phyloP scores from a whole-genome alignment of 2,888 invertebrate species.

The Plebejus argus region DNA sequence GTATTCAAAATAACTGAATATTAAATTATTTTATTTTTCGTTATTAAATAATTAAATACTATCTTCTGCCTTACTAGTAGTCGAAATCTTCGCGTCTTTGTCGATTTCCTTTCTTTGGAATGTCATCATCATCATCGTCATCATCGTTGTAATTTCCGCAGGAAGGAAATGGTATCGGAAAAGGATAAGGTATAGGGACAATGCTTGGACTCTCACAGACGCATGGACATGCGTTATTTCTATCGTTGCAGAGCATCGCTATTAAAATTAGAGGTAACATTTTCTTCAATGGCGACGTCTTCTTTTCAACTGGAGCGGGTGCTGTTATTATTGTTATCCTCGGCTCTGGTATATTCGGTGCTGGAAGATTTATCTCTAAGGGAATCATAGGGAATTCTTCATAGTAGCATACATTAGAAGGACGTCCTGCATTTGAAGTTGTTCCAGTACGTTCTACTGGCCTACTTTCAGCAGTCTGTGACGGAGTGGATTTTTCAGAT shows the following conservation, averaged over 20 bases:
- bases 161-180: constrained; percentile 53
- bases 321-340: constrained; percentile 43
- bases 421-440: neutral
- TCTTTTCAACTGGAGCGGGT: constrained; percentile 43
- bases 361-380: constrained; percentile 56
- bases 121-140: constrained; percentile 33
- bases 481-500: neutral
- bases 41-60: neutral
- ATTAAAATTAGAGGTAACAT: constrained; percentile 56
- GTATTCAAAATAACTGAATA: neutral
- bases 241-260: constrained; percentile 49
- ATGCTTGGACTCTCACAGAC: constrained; percentile 43
- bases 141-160: constrained; percentile 47
- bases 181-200: constrained; percentile 55
- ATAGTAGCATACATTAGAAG: neutral
- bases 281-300: constrained; percentile 48
- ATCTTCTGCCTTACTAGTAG: neutral
- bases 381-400: constrained; percentile 48
- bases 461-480: neutral
- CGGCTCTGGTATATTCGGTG: constrained; percentile 49
- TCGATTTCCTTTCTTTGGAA: neutral
- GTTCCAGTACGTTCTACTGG: neutral
- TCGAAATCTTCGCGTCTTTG: constrained; percentile 9
- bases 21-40: neutral
- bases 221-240: constrained; percentile 45